Percentiles rank a stretch among this genome's conserved stretches.
Evolutionary conservation across 35 echinoderm and acorn worm species (phyloP).

Genomic region (Eucidaris tribuloides): DNA sequence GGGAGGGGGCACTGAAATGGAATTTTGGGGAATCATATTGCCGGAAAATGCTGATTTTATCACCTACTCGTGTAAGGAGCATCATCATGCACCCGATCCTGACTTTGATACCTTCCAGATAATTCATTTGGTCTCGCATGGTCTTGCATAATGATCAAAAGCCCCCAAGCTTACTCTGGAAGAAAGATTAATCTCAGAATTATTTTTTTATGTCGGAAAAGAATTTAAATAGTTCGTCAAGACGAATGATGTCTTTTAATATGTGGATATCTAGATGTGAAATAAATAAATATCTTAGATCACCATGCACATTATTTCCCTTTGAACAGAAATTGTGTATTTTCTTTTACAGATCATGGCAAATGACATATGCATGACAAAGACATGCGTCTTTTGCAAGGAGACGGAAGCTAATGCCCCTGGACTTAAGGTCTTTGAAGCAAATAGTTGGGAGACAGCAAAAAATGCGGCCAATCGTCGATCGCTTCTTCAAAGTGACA

Average conservation of each 20-base stretch:
- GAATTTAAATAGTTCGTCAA: not conserved
- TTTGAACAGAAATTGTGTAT: not conserved
- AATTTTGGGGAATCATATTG: too few relatives aligned
- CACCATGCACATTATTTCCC: not conserved
- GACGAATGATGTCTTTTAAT: not conserved
- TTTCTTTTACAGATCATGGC: slow-evolving; percentile 17
- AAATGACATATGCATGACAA: not conserved
- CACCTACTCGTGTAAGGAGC: too few relatives aligned
- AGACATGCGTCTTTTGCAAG: slow-evolving; percentile 5
- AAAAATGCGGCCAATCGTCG: slow-evolving; percentile 32
- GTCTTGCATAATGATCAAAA: not conserved
- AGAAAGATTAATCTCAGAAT: not conserved
- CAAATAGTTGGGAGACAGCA: not conserved
- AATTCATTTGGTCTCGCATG: not conserved
- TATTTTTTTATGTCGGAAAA: not conserved
- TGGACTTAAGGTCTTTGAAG: slow-evolving; percentile 1
- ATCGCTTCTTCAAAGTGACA: slow-evolving; percentile 1
- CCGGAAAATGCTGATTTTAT: too few relatives aligned
- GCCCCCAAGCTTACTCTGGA: not conserved
- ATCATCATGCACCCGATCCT: too few relatives aligned
- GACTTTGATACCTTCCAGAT: not conserved
- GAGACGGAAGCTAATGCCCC: not conserved
- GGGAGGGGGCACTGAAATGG: not conserved
- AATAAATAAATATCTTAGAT: not conserved
- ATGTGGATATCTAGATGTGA: not conserved